Conservation (phyloP, 1,140 invertebrate genomes). For the Acyrthosiphon pisum region DNA sequence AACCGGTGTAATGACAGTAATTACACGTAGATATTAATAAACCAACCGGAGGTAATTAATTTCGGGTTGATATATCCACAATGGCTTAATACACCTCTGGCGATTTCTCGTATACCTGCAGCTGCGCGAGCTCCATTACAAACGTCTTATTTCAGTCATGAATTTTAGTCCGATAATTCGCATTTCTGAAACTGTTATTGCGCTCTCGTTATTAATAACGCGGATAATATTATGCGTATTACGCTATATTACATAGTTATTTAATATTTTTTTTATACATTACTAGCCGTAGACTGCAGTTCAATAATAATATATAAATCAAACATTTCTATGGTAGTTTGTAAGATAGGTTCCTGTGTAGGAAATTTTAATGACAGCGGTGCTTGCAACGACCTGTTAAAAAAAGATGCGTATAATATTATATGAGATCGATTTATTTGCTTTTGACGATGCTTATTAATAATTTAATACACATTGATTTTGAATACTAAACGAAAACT, state of each 20-base stretch:
- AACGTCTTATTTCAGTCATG: conserved; percentile 1
- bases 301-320: conserved; percentile 10
- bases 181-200: neutral
- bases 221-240: neutral
- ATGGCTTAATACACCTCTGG: neutral
- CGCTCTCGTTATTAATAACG: neutral
- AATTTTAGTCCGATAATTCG: conserved; percentile 1
- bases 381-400: too few species aligned
- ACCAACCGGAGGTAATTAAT: conserved; percentile 36
- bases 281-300: too few species aligned
- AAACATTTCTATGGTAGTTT: neutral
- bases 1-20: conserved; percentile 17
- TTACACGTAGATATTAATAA: conserved; percentile 31
- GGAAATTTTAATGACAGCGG: too few species aligned
- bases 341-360: too few species aligned
- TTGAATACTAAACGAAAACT: neutral
- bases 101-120: neutral
- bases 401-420: too few species aligned
- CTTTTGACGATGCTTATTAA: too few species aligned
- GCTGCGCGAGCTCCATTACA: neutral
- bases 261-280: too few species aligned
- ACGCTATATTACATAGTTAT: neutral
- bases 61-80: neutral
- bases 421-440: too few species aligned
- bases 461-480: too few species aligned